These are phyloP conservation scores for Platycheirus albimanus DNA, from an alignment of 2,888 invertebrate genomes.

Conservation along the genomic window DNA sequence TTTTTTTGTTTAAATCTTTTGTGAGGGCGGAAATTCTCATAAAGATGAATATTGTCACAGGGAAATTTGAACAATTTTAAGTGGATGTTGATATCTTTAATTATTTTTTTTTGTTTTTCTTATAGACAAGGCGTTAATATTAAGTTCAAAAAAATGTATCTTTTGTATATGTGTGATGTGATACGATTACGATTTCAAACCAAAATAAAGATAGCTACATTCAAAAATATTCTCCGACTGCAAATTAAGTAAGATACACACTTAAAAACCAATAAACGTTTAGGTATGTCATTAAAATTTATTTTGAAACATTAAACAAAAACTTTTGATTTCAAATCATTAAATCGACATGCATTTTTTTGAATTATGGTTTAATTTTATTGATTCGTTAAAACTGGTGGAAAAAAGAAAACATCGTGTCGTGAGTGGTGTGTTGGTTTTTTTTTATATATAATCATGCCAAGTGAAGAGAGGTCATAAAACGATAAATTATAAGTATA, in stretches of 20 bases:
- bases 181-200: slow-evolving; percentile 1
- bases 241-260: slow-evolving; percentile 41
- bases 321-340: slow-evolving; percentile 12
- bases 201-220: too few relatives aligned
- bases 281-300: not conserved
- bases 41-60: slow-evolving; percentile 60
- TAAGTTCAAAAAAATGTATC: slow-evolving; percentile 1
- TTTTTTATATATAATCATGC: slow-evolving; percentile 29
- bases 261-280: slow-evolving; percentile 67
- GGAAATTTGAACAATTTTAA: slow-evolving; percentile 70
- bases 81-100: slow-evolving; percentile 70
- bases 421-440: too few relatives aligned
- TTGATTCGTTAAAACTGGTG: not conserved
- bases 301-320: slow-evolving; percentile 17
- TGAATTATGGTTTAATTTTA: slow-evolving; percentile 6
- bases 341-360: slow-evolving; percentile 29
- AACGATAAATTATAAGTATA: slow-evolving; percentile 38
- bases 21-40: slow-evolving; percentile 58
- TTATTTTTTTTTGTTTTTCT: slow-evolving; percentile 31
- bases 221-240: slow-evolving; percentile 48
- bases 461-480: slow-evolving; percentile 16
- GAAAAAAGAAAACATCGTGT: not conserved
- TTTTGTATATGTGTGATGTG: slow-evolving; percentile 4
- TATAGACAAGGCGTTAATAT: slow-evolving; percentile 24
- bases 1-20: slow-evolving; percentile 30